Evolutionary conservation across 2,797 vertebrate genomes (phyloP).

Genomic region (Typhlichthys eigenmanni): DNA sequence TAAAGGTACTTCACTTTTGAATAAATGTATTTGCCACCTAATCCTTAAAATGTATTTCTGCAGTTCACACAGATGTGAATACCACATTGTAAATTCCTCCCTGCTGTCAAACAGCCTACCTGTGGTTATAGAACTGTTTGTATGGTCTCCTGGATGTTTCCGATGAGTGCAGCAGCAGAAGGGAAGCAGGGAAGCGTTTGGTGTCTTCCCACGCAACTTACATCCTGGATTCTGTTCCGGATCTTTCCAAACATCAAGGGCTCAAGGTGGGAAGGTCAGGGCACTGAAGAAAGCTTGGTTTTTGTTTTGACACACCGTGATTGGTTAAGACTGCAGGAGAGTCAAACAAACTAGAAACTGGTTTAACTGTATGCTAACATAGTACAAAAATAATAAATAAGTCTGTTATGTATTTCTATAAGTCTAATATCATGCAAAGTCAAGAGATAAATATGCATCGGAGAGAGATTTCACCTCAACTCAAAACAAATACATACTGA

Average conservation of each 20-base stretch:
- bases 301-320: slow-evolving; percentile 3
- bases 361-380: neutral
- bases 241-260: slow-evolving; percentile 29
- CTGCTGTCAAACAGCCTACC: slow-evolving; percentile 21
- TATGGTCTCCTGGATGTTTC: slow-evolving; percentile 22
- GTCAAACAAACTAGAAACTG: neutral
- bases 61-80: slow-evolving; percentile 2
- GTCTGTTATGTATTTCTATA: too few relatives aligned
- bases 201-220: slow-evolving; percentile 34
- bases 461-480: neutral
- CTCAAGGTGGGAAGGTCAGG: slow-evolving; percentile 27
- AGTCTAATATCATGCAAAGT: slow-evolving; percentile 12
- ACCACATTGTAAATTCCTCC: neutral
- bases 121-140: slow-evolving; percentile 39
- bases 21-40: too few relatives aligned
- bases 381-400: neutral
- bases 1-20: too few relatives aligned
- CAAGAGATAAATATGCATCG: slow-evolving; percentile 25
- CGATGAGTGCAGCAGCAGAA: neutral
- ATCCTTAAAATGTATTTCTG: too few relatives aligned
- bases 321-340: slow-evolving; percentile 2
- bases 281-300: slow-evolving; percentile 13
- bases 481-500: slow-evolving; percentile 27
- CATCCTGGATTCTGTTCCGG: slow-evolving; percentile 8
- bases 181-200: slow-evolving; percentile 17